A percentile compares a stretch with the other conserved stretches of the same genome.
These are phyloP conservation scores for Acleris cristana DNA, from an alignment of 2,888 invertebrate species.

Conservation along the genomic window DNA sequence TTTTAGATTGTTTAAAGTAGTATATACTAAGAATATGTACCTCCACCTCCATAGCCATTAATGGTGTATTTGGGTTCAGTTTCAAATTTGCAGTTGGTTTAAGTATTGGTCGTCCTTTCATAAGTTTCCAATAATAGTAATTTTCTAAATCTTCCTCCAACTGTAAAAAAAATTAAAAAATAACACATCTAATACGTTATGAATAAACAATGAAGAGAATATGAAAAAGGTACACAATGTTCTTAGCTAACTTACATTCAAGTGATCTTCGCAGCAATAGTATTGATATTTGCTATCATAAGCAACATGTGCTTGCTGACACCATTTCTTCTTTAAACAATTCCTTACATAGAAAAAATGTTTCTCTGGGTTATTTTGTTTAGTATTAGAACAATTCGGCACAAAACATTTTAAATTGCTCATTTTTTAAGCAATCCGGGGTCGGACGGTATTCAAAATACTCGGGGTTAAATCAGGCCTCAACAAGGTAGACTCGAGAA, in stretches of 20 bases:
- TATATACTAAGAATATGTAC: too few relatives aligned
- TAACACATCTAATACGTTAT: too few relatives aligned
- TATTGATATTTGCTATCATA: not conserved
- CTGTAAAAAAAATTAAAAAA: slow-evolving; percentile 10
- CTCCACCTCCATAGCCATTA: too few relatives aligned
- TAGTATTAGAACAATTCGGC: not conserved
- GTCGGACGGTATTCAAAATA: too few relatives aligned
- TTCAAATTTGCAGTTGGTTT: slow-evolving; percentile 7
- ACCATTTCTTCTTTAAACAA: not conserved
- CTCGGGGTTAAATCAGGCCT: too few relatives aligned
- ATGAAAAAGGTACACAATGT: too few relatives aligned
- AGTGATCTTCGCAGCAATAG: slow-evolving; percentile 15
- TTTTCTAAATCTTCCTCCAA: slow-evolving; percentile 18
- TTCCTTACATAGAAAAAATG: not conserved
- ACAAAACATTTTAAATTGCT: slow-evolving; percentile 3
- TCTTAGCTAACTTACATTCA: slow-evolving; percentile 7
- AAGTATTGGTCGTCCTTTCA: slow-evolving; percentile 9
- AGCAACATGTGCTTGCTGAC: not conserved
- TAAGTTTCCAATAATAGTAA: slow-evolving; percentile 6
- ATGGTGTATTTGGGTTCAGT: too few relatives aligned
- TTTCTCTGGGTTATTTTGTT: not conserved
- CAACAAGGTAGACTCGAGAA: too few relatives aligned
- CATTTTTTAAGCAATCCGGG: not conserved
- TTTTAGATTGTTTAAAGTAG: too few relatives aligned
- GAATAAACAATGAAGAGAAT: too few relatives aligned